Conservation (phyloP, 2,797 vertebrate species). For the Sebastes taczanowskii region DNA sequence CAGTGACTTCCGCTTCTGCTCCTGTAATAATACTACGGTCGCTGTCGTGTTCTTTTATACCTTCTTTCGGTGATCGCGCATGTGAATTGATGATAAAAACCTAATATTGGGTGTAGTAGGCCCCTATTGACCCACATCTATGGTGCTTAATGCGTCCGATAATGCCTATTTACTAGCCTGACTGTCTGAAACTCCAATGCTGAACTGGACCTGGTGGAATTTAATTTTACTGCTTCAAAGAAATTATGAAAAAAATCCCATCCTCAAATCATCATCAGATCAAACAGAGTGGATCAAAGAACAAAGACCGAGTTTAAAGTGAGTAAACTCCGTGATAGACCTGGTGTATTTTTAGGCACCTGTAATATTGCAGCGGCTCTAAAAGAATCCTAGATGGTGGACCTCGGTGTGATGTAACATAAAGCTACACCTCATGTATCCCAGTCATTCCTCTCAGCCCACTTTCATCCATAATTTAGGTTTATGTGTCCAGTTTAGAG, state of each 20-base stretch:
- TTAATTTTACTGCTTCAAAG: not conserved
- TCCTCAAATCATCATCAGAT: not conserved
- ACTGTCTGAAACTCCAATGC: not conserved
- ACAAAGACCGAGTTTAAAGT: not conserved
- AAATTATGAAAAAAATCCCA: not conserved
- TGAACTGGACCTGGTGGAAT: not conserved
- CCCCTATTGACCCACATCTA: not conserved
- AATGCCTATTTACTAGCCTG: not conserved
- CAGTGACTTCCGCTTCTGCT: too few species aligned
- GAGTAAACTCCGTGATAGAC: not conserved
- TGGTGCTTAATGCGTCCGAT: not conserved
- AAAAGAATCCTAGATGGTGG: not conserved
- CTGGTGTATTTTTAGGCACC: not conserved
- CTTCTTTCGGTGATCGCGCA: too few species aligned
- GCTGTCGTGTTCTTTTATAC: too few species aligned
- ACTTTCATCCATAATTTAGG: slow-evolving; percentile 24
- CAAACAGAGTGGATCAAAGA: not conserved
- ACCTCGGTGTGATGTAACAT: slow-evolving; percentile 11
- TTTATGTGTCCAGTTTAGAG: not conserved
- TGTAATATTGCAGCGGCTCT: not conserved
- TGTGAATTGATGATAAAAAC: too few species aligned
- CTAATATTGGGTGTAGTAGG: too few species aligned
- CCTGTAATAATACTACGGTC: too few species aligned
- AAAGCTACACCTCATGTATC: slow-evolving; percentile 6
- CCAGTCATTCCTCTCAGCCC: not conserved